Evolutionary conservation across 1,140 invertebrate genomes (phyloP), one percentile per base, ranked within the genome.

Genomic region (Micrasema minimum): DNA sequence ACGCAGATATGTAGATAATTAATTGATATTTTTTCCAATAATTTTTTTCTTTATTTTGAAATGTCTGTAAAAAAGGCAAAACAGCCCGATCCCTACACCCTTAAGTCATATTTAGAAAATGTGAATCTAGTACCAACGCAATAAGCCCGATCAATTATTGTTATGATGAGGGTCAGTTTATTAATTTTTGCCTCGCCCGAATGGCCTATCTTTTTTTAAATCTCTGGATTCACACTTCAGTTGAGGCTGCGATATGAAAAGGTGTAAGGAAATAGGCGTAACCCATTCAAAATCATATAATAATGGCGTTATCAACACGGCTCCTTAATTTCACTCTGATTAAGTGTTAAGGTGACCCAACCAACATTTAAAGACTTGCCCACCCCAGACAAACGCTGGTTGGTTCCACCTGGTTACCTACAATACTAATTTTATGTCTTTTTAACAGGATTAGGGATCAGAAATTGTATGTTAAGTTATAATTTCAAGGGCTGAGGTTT

Each of bases 111-210:
- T 2, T 31, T 31, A 31, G 26, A 4, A 31, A 7, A 7, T 31
- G 7, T 2, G 26, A 4, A 31, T 31, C 2, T 31, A 31, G 26
- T n/a, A n/a, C n/a, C n/a, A n/a, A n/a, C n/a, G n/a, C n/a, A n/a
- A 7, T 31, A 31, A 2, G 7, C 7, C 26, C 26, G 7, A 31
- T 31, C 26, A 31, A 31, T 31, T 31, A 31, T 31, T n/a, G n/a
- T n/a, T 31, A 48, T 69, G 71, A 72, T 38, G 71, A 72, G 71
- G 71, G 71, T 72, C 20, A 22, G n/a, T 2, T 50, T 46, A 71
- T 71, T 71, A 64, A 45, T 71, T 71, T 62, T 55, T 53, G 53
- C 22, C 65, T 37, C 12, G 31, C 45, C 23, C 12, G 7, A 16
- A 10, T 37, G 16, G 11, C 20, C 46, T 31, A 64, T 64, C 71